phyloP scores from a whole-genome alignment of 2,797 vertebrate species.

The Paguma larvata region DNA sequence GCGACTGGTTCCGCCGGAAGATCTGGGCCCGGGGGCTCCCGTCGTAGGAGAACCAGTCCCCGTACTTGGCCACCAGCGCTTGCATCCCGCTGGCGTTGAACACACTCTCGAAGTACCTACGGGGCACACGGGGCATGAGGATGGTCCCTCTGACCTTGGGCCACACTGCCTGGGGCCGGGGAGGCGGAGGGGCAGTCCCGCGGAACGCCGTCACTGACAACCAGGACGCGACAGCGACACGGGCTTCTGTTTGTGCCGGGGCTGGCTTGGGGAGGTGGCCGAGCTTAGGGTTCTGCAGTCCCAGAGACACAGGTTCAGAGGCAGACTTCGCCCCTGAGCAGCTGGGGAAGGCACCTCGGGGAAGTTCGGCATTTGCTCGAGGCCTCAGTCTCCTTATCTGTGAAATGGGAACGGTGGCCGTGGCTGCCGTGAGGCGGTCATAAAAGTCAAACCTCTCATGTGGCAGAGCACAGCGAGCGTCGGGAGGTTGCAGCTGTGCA shows the following conservation, averaged over 20 bases:
- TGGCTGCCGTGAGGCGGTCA: rapidly evolving
- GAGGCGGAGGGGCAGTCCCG: rapidly evolving
- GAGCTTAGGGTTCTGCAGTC: not conserved
- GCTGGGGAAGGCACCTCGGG: not conserved
- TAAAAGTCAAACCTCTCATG: not conserved
- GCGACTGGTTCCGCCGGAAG: slow-evolving; percentile 94
- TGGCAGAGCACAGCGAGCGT: rapidly evolving
- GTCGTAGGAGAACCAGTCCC: slow-evolving; percentile 95
- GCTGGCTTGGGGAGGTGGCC: not conserved
- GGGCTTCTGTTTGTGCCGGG: not conserved
- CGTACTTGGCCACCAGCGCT: slow-evolving; percentile 93
- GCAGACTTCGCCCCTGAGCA: not conserved
- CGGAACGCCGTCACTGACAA: rapidly evolving
- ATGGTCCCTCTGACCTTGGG: no score
- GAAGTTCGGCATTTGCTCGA: not conserved
- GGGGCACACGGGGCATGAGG: not conserved
- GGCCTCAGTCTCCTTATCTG: not conserved
- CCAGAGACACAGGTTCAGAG: not conserved
- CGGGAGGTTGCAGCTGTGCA: rapidly evolving
- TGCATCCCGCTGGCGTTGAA: slow-evolving; percentile 94
- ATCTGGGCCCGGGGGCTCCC: slow-evolving; percentile 95
- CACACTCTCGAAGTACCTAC: slow-evolving; percentile 93
- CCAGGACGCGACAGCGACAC: rapidly evolving
- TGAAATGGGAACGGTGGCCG: not conserved
- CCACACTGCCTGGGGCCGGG: not conserved